Evolutionary conservation across 2,113 vertebrate species (phyloP).

Genomic region (Coreoperca whiteheadi): DNA sequence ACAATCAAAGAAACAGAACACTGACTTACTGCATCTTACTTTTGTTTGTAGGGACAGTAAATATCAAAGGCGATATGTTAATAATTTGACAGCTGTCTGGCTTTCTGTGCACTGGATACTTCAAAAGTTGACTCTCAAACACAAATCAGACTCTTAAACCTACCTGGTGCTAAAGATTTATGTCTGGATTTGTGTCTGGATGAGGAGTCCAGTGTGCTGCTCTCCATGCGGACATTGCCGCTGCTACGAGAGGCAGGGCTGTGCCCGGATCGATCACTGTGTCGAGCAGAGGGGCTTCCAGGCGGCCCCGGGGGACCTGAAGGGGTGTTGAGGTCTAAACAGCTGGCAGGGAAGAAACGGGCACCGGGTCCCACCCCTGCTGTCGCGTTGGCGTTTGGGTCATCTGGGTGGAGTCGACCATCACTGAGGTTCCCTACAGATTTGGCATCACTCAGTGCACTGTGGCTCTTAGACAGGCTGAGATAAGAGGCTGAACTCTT

Average conservation of each 20-base stretch:
- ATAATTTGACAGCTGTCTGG: not conserved
- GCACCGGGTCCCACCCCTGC: slow-evolving; percentile 78
- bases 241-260: slow-evolving; percentile 89
- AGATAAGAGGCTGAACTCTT: slow-evolving; percentile 93
- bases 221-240: slow-evolving; percentile 90
- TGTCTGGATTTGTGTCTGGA: slow-evolving; percentile 89
- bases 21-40: not conserved
- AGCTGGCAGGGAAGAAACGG: slow-evolving; percentile 96
- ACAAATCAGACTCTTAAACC: not conserved
- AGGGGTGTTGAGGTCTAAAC: slow-evolving; percentile 92
- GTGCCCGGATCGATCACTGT: slow-evolving; percentile 85
- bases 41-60: not conserved
- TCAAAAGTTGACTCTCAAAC: not conserved
- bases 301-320: slow-evolving; percentile 72
- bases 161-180: slow-evolving; percentile 75
- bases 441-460: slow-evolving; percentile 93
- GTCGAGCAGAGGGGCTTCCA: slow-evolving; percentile 78
- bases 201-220: slow-evolving; percentile 92
- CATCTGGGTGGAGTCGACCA: slow-evolving; percentile 90
- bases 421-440: slow-evolving; percentile 97
- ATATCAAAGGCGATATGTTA: not conserved
- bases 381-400: slow-evolving; percentile 70
- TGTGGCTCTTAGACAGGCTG: slow-evolving; percentile 96
- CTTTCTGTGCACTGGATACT: no score
- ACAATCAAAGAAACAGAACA: not conserved